phyloP scores from a whole-genome alignment of 2,113 vertebrate genomes.

The Chloropsis hardwickii region DNA sequence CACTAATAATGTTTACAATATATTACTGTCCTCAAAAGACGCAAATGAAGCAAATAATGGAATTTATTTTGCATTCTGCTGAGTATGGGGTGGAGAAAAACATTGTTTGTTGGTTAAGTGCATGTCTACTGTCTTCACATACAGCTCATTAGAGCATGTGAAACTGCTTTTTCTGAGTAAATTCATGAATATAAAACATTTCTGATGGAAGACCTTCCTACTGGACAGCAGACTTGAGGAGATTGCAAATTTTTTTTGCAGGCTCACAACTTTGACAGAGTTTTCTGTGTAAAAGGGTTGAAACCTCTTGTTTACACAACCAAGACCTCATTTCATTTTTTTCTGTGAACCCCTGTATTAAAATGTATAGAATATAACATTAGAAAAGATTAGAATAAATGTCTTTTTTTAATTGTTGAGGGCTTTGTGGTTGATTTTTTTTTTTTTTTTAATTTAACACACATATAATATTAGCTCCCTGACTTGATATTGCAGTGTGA shows the following conservation, averaged over 20 bases:
- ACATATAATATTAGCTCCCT: not conserved
- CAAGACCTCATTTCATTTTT: not conserved
- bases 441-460: not conserved
- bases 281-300: not conserved
- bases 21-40: not conserved
- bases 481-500: not conserved
- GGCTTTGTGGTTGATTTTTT: not conserved
- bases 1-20: not conserved
- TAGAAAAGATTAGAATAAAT: not conserved
- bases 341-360: not conserved
- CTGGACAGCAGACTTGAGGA: not conserved
- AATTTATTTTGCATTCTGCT: constrained; percentile 25
- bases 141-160: not conserved
- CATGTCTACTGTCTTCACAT: not conserved
- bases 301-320: not conserved
- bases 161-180: not conserved
- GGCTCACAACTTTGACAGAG: not conserved
- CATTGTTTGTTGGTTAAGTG: not conserved
- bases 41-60: constrained; percentile 15
- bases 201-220: not conserved
- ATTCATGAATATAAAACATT: not conserved
- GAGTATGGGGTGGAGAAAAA: not conserved
- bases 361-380: not conserved
- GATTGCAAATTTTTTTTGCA: not conserved
- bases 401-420: not conserved